These are phyloP conservation scores for Listronotus bonariensis DNA, from an alignment of 1,140 invertebrate genomes.

Conservation along the genomic window DNA sequence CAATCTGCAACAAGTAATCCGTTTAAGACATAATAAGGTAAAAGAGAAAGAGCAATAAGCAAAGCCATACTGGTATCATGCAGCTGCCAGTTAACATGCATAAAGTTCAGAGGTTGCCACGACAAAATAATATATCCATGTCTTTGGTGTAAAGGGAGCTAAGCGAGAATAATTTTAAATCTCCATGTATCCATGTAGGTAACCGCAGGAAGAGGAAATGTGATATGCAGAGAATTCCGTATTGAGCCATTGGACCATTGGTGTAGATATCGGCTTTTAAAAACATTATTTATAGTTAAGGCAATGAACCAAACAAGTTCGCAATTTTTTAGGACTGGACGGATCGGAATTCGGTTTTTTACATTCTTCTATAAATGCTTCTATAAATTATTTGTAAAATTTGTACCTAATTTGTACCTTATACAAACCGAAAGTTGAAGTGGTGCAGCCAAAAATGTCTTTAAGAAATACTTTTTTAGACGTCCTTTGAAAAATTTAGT, in stretches of 20 bases:
- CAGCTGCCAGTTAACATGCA: slow-evolving; percentile 29
- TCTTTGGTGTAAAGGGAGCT: slow-evolving; percentile 14
- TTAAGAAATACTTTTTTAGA: too few relatives aligned
- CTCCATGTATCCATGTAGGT: slow-evolving; percentile 32
- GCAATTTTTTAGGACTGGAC: too few relatives aligned
- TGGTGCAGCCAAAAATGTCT: too few relatives aligned
- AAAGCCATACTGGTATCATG: slow-evolving; percentile 2
- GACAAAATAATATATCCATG: slow-evolving; percentile 25
- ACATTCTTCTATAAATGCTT: too few relatives aligned
- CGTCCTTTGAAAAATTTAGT: too few relatives aligned
- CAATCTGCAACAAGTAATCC: too few relatives aligned
- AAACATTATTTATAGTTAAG: not conserved
- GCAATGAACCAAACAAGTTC: too few relatives aligned
- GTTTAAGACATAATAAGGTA: too few relatives aligned
- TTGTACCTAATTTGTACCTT: too few relatives aligned
- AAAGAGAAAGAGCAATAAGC: not conserved
- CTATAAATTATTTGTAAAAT: too few relatives aligned
- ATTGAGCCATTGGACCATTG: slow-evolving; percentile 4
- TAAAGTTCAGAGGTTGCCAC: slow-evolving; percentile 35
- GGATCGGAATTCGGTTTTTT: too few relatives aligned
- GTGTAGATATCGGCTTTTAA: not conserved
- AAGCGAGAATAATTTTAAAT: slow-evolving; percentile 36
- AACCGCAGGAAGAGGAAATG: slow-evolving; percentile 31
- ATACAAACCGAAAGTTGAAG: too few relatives aligned
- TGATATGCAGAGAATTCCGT: slow-evolving; percentile 25